These are phyloP conservation scores for Piscicola geometra DNA, from an alignment of 2,888 invertebrate species.

Conservation along the genomic window DNA sequence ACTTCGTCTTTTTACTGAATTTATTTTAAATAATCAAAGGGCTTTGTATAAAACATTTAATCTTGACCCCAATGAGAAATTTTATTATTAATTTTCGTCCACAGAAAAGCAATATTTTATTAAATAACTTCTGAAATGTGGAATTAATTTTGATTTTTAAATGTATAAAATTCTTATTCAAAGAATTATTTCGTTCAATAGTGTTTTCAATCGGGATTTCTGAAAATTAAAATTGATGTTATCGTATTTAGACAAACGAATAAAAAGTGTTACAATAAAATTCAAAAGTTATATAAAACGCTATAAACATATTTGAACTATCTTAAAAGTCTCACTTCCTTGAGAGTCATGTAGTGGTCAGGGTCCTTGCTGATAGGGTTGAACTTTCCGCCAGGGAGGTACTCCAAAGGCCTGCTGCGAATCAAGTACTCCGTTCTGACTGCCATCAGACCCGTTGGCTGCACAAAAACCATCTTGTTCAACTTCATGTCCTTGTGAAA, in stretches of 20 bases:
- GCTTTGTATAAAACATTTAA: too few species aligned
- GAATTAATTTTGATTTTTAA: too few species aligned
- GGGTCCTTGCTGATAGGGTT: conserved; percentile 20
- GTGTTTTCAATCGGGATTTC: not conserved
- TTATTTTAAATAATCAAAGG: too few species aligned
- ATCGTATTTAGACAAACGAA: not conserved
- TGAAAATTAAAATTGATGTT: not conserved
- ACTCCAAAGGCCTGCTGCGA: conserved; percentile 28
- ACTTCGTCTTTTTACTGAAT: too few species aligned
- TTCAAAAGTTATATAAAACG: too few species aligned
- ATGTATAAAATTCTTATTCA: not conserved
- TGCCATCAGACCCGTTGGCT: conserved; percentile 31
- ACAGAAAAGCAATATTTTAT: not conserved
- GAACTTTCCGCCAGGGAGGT: conserved; percentile 20
- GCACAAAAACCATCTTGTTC: conserved; percentile 28
- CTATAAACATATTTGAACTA: too few species aligned
- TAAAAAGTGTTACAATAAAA: not conserved
- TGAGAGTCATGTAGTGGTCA: conserved; percentile 13
- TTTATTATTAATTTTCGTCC: not conserved
- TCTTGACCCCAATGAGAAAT: not conserved
- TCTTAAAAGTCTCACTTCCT: too few species aligned
- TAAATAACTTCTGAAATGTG: too few species aligned
- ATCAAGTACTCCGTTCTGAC: conserved; percentile 32
- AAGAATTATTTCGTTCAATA: conserved; percentile 12
- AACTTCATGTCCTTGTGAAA: conserved; percentile 32